phyloP scores from a whole-genome alignment of 2,888 invertebrate species.

The Tethea ocularis region DNA sequence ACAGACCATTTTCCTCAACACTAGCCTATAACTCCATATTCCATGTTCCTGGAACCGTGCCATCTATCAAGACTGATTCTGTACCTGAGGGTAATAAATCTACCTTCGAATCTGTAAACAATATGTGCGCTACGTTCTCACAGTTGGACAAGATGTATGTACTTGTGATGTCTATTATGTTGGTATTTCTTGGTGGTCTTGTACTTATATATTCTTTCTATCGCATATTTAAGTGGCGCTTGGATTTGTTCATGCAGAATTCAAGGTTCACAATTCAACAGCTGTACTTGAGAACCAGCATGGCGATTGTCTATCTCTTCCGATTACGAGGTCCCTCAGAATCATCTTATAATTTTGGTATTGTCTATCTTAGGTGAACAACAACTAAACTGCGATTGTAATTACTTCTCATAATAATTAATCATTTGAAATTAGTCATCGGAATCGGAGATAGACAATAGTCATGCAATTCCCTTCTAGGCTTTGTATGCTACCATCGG shows the following conservation, averaged over 20 bases:
- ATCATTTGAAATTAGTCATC: too few species aligned
- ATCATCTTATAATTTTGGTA: too few species aligned
- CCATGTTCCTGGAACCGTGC: constrained; percentile 21
- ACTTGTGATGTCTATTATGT: not conserved
- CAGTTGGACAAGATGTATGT: not conserved
- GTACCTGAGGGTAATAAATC: not conserved
- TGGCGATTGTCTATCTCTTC: too few species aligned
- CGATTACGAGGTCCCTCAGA: too few species aligned
- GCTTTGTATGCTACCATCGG: too few species aligned
- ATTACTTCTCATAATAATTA: too few species aligned
- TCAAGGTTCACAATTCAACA: too few species aligned
- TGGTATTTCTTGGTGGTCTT: not conserved
- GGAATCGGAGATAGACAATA: too few species aligned
- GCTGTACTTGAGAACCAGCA: too few species aligned
- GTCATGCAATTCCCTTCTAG: too few species aligned
- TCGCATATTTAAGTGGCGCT: not conserved
- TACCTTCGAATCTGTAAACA: not conserved
- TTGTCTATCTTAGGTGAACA: too few species aligned
- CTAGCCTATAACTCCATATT: constrained; percentile 12
- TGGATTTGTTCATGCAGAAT: not conserved
- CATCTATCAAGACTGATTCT: constrained; percentile 15
- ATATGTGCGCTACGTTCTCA: not conserved
- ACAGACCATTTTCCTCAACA: not conserved
- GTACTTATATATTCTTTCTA: not conserved
- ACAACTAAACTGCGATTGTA: too few species aligned